These are phyloP conservation scores for Grallaria varia DNA, from an alignment of 2,113 vertebrate species.

Conservation along the genomic window DNA sequence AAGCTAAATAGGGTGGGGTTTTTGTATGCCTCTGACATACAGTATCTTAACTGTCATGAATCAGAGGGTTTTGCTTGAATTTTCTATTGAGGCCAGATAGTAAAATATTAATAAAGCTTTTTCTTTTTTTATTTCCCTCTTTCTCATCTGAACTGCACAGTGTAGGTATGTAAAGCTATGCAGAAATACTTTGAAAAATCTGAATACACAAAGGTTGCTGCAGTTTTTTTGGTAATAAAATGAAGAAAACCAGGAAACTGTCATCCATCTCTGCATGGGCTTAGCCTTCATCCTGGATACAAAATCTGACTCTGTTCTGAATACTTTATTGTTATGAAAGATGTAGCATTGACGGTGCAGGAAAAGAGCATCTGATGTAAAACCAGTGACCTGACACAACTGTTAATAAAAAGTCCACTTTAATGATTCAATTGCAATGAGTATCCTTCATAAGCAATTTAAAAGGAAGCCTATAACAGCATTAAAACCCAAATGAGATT, in stretches of 20 bases:
- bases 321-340: background rate
- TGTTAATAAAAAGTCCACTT: conserved; percentile 18
- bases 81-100: background rate
- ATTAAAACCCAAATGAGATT: conserved; percentile 1
- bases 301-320: background rate
- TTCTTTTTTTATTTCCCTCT: background rate
- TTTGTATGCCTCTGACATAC: background rate
- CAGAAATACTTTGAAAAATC: background rate
- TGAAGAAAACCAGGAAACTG: background rate
- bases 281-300: background rate
- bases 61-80: background rate
- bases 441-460: conserved; percentile 29
- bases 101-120: background rate
- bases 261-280: background rate
- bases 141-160: background rate
- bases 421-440: conserved; percentile 27
- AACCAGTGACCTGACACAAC: conserved; percentile 13
- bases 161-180: background rate
- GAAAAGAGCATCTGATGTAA: background rate
- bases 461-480: background rate
- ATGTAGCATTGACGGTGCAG: background rate
- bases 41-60: background rate
- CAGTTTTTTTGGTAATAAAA: background rate
- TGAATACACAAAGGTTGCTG: background rate
- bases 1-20: background rate